Conservation (phyloP, 2,888 invertebrate genomes). For the Ernsta delagoae region DNA sequence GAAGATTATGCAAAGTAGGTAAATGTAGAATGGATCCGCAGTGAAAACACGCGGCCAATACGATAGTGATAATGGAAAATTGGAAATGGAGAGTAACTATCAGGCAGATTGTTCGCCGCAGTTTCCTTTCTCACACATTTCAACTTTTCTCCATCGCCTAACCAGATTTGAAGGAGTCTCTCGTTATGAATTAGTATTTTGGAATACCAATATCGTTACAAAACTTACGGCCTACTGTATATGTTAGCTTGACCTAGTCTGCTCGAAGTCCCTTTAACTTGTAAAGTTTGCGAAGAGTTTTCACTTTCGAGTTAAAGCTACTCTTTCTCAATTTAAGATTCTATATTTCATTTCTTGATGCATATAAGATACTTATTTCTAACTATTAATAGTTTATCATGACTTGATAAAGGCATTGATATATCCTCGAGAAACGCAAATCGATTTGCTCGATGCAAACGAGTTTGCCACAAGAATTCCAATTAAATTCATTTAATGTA, state of each 20-base stretch:
- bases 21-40: conserved; percentile 26
- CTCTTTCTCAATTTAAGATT: background rate
- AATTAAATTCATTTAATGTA: conserved; percentile 47
- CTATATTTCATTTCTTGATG: background rate
- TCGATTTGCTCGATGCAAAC: conserved; percentile 47
- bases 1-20: conserved; percentile 26
- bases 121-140: conserved; percentile 62
- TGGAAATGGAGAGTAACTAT: conserved; percentile 61
- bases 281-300: no score
- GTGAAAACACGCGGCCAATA: conserved; percentile 48
- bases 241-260: no score
- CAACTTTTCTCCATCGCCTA: conserved; percentile 50
- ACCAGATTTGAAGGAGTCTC: conserved; percentile 49
- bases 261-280: no score
- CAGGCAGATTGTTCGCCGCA: conserved; percentile 60
- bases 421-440: conserved; percentile 48
- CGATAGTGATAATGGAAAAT: conserved; percentile 49
- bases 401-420: conserved; percentile 35
- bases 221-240: no score
- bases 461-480: conserved; percentile 54
- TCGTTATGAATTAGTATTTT: conserved; percentile 41
- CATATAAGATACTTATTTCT: background rate
- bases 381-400: conserved; percentile 32
- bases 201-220: background rate
- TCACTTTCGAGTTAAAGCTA: background rate